A percentile compares a stretch with the other conserved stretches of the same genome.
These are phyloP conservation scores for Ibidorhyncha struthersii DNA, from an alignment of 2,113 vertebrate species.

Conservation along the genomic window DNA sequence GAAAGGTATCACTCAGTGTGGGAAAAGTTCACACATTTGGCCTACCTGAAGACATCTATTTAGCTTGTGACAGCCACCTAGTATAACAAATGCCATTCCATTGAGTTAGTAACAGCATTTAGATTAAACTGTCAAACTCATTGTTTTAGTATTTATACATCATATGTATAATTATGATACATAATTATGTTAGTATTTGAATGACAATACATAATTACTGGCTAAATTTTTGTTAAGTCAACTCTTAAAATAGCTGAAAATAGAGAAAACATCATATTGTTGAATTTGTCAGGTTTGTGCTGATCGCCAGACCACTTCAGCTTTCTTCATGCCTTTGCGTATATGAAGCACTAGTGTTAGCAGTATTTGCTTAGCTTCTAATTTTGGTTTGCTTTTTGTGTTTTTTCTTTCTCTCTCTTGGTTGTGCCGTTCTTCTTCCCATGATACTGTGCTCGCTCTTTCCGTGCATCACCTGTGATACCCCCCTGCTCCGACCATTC, in stretches of 20 bases:
- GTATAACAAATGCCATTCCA: background rate
- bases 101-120: background rate
- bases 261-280: background rate
- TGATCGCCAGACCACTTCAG: slow-evolving; percentile 45
- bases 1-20: background rate
- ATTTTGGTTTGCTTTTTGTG: slow-evolving; percentile 86
- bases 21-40: background rate
- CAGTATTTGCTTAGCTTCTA: slow-evolving; percentile 83
- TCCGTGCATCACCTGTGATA: slow-evolving; percentile 83
- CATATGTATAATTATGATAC: background rate
- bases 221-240: background rate
- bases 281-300: background rate
- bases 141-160: background rate
- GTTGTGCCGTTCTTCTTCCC: slow-evolving; percentile 80
- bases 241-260: background rate
- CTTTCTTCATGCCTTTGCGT: slow-evolving; percentile 67
- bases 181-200: background rate
- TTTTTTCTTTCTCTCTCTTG: slow-evolving; percentile 77
- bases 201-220: background rate
- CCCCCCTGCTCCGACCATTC: slow-evolving; percentile 85
- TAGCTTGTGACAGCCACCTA: background rate
- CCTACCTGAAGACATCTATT: background rate
- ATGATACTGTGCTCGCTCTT: slow-evolving; percentile 87
- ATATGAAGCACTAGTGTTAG: slow-evolving; percentile 76
- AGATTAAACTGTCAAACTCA: background rate